Evolutionary conservation across 23 tunicate species (phyloP).

Genomic region (Ciona savignyi): DNA sequence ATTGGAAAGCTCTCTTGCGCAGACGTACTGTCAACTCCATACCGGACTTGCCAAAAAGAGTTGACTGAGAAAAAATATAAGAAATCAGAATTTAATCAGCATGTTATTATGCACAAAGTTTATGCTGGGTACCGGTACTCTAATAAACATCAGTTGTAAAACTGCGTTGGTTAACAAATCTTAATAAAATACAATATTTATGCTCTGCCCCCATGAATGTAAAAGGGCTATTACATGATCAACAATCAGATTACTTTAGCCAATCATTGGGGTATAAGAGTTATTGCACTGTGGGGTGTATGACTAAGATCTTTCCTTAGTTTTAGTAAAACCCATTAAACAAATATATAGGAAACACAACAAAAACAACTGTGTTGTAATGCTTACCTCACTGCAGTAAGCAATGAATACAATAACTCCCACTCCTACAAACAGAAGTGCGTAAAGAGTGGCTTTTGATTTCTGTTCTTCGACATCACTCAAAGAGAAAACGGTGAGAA

Average conservation of each 20-base stretch:
- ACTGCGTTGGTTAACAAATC: neutral
- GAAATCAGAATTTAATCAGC: too few species aligned
- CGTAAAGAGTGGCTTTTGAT: conserved; percentile 24
- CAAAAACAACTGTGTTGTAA: too few species aligned
- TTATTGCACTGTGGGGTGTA: too few species aligned
- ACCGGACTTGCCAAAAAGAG: conserved; percentile 80
- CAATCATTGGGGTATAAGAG: neutral
- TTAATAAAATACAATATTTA: too few species aligned
- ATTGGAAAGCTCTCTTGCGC: conserved; percentile 41
- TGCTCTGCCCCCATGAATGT: too few species aligned
- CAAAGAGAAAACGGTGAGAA: conserved; percentile 65
- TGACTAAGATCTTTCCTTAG: too few species aligned
- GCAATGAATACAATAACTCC: conserved; percentile 66
- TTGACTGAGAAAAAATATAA: conserved; percentile 23
- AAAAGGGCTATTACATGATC: too few species aligned
- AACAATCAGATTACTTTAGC: neutral
- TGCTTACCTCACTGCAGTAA: conserved; percentile 46
- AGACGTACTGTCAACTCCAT: conserved; percentile 76
- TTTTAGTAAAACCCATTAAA: too few species aligned
- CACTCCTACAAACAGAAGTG: conserved; percentile 45
- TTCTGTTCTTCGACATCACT: conserved; percentile 44
- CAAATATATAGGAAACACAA: too few species aligned
- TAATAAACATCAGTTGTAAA: too few species aligned
- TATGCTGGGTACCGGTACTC: too few species aligned
- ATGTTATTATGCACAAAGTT: too few species aligned